Conservation (phyloP, 2,797 vertebrate genomes). For the Choloepus didactylus region DNA sequence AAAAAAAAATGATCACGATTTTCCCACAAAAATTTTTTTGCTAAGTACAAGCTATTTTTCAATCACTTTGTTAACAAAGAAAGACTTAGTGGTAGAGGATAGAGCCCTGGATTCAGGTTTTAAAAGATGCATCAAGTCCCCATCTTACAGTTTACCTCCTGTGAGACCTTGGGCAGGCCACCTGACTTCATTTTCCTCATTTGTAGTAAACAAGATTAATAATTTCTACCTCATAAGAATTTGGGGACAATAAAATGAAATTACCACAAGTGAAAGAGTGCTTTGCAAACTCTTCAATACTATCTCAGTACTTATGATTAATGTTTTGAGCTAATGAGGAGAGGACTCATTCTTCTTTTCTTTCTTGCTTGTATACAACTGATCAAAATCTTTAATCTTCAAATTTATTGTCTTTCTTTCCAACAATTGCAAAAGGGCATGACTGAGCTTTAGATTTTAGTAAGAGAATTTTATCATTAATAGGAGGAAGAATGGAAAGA, state of each 20-base stretch:
- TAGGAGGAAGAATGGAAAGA: not conserved
- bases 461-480: not conserved
- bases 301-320: conserved; percentile 26
- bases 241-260: conserved; percentile 42
- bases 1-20: not conserved
- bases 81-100: not conserved
- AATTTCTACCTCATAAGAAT: not conserved
- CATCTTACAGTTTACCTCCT: not conserved
- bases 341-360: not conserved
- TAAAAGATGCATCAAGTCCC: not conserved
- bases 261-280: not conserved
- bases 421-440: not conserved
- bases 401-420: conserved; percentile 4
- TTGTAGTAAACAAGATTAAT: conserved; percentile 38
- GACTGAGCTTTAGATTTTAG: not conserved
- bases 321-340: conserved; percentile 41
- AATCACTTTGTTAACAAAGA: not conserved
- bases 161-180: not conserved
- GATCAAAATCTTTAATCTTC: conserved; percentile 40
- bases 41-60: conserved; percentile 14
- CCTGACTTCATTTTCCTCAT: not conserved
- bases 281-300: not conserved
- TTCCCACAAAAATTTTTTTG: not conserved
- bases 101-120: not conserved
- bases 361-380: not conserved